These are phyloP conservation scores for Genyomyrus donnyi DNA, from an alignment of 2,113 vertebrate genomes.

Conservation along the genomic window DNA sequence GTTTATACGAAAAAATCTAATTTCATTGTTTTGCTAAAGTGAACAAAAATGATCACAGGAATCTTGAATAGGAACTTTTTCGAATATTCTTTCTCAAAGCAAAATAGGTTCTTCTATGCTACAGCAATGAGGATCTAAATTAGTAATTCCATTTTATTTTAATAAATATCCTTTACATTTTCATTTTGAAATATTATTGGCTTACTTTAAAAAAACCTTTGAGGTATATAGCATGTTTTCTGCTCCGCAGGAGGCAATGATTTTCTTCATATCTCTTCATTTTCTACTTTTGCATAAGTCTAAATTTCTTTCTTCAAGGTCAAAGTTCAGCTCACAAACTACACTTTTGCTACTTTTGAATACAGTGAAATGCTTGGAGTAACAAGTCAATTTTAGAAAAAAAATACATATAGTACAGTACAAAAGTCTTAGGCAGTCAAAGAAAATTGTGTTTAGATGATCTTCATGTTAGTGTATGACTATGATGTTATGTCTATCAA, in stretches of 20 bases:
- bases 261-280: no score
- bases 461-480: neutral
- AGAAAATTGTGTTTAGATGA: neutral
- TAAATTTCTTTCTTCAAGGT: neutral
- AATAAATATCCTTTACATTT: neutral
- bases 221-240: neutral
- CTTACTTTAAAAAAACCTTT: neutral
- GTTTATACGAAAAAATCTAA: neutral
- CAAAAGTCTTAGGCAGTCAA: neutral
- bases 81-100: neutral
- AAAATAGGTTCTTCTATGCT: neutral
- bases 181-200: neutral
- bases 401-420: neutral
- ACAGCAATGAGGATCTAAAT: neutral
- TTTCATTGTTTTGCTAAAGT: neutral
- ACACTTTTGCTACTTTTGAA: neutral
- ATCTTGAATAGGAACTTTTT: neutral
- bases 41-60: neutral
- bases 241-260: no score
- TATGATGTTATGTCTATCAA: neutral
- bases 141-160: neutral
- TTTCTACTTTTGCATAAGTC: neutral
- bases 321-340: neutral
- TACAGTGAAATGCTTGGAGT: neutral
- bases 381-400: neutral